Evolutionary conservation across 2,888 invertebrate genomes (phyloP).

Genomic region (Machimus rusticus): DNA sequence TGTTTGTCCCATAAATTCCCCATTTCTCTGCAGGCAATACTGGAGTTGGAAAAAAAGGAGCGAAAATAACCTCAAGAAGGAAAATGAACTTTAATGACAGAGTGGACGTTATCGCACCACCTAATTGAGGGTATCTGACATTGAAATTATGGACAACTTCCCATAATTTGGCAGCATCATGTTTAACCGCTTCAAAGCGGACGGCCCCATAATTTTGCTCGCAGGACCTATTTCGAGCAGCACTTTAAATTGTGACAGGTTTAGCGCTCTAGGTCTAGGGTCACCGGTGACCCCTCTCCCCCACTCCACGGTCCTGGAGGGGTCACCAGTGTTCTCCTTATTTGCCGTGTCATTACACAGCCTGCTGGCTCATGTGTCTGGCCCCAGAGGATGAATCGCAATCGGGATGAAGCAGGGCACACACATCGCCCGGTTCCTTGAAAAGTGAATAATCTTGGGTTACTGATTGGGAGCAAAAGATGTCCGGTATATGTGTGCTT

Average conservation of each 20-base stretch:
- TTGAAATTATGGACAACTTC: background rate
- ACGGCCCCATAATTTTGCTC: background rate
- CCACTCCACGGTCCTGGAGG: background rate
- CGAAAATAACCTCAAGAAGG: background rate
- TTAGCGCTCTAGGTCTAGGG: background rate
- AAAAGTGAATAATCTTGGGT: background rate
- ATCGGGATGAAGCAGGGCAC: background rate
- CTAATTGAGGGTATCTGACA: background rate
- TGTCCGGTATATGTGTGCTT: background rate
- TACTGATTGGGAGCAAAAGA: background rate
- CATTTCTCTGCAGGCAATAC: background rate
- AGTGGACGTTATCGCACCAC: background rate
- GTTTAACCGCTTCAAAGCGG: background rate
- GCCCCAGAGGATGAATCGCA: background rate
- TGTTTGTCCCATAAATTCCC: background rate
- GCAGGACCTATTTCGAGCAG: background rate
- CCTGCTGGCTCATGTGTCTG: background rate
- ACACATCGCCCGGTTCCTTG: background rate
- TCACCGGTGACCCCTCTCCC: background rate
- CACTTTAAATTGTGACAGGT: background rate
- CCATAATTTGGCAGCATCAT: background rate
- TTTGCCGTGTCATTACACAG: background rate
- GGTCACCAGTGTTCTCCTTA: background rate
- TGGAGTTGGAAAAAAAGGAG: background rate
- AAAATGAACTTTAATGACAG: background rate